Evolutionary conservation across 2,797 vertebrate species (phyloP).

Genomic region (Megalops cyprinoides): DNA sequence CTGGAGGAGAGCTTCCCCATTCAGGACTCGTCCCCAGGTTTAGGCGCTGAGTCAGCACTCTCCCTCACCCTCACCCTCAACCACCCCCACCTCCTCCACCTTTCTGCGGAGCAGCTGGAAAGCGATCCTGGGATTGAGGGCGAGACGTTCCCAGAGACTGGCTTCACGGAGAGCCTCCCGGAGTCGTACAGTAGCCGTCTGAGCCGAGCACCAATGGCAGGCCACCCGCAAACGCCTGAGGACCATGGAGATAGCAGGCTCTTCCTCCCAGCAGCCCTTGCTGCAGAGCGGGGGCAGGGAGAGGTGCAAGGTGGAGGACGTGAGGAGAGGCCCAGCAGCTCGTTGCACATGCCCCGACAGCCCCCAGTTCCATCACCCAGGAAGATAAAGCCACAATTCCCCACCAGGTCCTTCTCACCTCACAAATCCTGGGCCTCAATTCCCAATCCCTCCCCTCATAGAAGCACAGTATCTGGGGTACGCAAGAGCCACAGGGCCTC

Average conservation of each 20-base stretch:
- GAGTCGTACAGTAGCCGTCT: slow-evolving; percentile 47
- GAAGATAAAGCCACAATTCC: slow-evolving; percentile 26
- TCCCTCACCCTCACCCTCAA: neutral
- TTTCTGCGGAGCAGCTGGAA: slow-evolving; percentile 44
- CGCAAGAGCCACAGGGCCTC: slow-evolving; percentile 13
- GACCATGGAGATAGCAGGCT: neutral
- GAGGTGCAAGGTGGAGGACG: slow-evolving; percentile 26
- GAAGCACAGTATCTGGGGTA: slow-evolving; percentile 7
- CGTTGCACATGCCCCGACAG: neutral
- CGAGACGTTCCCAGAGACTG: slow-evolving; percentile 61
- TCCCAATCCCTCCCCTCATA: slow-evolving; percentile 33
- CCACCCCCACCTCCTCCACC: slow-evolving; percentile 41
- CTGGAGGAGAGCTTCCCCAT: neutral
- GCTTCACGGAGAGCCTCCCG: slow-evolving; percentile 50
- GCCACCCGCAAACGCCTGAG: neutral
- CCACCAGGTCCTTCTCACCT: slow-evolving; percentile 20
- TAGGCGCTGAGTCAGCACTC: slow-evolving; percentile 31
- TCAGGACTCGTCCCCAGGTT: neutral
- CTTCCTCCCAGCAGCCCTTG: slow-evolving; percentile 29
- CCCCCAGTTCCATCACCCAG: slow-evolving; percentile 35
- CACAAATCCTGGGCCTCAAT: slow-evolving; percentile 7
- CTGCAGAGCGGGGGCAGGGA: neutral
- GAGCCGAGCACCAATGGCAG: neutral
- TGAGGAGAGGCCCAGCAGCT: neutral
- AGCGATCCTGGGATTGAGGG: slow-evolving; percentile 42